These are phyloP conservation scores for Takifugu bimaculatus DNA, from an alignment of 2,113 vertebrate species.

Conservation along the genomic window DNA sequence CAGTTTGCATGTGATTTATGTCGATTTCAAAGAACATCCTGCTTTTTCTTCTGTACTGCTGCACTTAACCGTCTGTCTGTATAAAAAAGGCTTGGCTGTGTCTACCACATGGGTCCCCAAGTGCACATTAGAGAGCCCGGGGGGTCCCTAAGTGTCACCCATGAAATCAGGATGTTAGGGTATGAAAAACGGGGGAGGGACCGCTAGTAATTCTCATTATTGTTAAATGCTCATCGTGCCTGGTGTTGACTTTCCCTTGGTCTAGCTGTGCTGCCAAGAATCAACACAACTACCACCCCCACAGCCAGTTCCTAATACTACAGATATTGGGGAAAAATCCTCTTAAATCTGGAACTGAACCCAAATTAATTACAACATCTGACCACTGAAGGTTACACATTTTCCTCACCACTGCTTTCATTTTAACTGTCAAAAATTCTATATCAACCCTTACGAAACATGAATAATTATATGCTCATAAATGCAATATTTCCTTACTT, in stretches of 20 bases:
- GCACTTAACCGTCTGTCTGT: conserved; percentile 53
- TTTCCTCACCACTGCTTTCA: conserved; percentile 27
- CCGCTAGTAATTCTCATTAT: conserved; percentile 80
- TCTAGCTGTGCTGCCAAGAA: conserved; percentile 49
- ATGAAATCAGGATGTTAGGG: conserved; percentile 85
- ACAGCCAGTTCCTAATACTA: conserved; percentile 30
- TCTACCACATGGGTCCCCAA: conserved; percentile 64
- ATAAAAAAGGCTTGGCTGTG: conserved; percentile 60
- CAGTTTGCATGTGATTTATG: conserved; percentile 17
- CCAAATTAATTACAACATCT: conserved; percentile 57
- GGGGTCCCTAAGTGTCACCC: conserved; percentile 82
- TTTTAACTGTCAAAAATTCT: conserved; percentile 30
- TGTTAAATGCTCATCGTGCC: conserved; percentile 72
- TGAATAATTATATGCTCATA: conserved; percentile 44
- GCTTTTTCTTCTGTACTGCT: conserved; percentile 19
- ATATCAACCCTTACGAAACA: conserved; percentile 30
- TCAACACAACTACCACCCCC: conserved; percentile 33
- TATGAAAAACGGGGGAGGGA: conserved; percentile 80
- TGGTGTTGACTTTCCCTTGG: conserved; percentile 64
- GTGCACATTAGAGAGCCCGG: conserved; percentile 73
- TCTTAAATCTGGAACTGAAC: conserved; percentile 50
- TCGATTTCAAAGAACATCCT: conserved; percentile 19
- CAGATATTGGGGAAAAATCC: conserved; percentile 34
- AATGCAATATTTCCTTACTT: conserved; percentile 39
- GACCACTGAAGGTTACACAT: conserved; percentile 26